A percentile compares a stretch with the other conserved stretches of the same genome.
Evolutionary conservation across 2,113 vertebrate species (phyloP).

Genomic region (Pontoporia blainvillei): DNA sequence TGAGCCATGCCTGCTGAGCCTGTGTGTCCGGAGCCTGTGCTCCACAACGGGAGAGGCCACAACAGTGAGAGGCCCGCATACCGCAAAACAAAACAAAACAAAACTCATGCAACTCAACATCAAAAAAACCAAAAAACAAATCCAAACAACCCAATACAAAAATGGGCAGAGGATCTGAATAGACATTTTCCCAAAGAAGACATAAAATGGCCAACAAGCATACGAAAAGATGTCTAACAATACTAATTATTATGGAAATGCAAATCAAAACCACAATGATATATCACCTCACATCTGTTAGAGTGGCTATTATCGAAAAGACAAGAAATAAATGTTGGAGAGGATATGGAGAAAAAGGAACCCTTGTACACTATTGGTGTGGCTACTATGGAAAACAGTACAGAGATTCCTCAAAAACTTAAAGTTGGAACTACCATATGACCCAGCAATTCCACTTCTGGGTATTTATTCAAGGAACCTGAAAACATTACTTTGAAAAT

Average conservation of each 20-base stretch:
- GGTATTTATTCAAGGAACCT: background rate
- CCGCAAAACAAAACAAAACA: background rate
- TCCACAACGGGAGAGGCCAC: no score
- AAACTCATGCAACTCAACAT: background rate
- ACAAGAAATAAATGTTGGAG: background rate
- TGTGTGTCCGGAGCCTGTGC: no score
- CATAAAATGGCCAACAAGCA: background rate
- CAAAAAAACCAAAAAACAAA: background rate
- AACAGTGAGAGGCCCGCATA: no score
- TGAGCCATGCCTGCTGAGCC: no score
- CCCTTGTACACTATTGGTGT: background rate
- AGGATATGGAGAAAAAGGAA: background rate
- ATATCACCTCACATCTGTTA: background rate
- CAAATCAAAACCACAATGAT: background rate
- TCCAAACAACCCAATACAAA: background rate
- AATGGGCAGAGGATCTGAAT: background rate
- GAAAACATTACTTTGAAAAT: background rate
- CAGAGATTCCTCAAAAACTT: background rate
- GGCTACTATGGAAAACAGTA: background rate
- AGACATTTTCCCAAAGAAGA: background rate
- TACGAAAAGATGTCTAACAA: background rate
- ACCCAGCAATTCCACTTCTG: background rate
- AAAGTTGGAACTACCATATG: background rate
- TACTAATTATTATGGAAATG: background rate
- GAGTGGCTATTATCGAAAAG: background rate